Percentiles rank a stretch among this genome's conserved stretches.
These are phyloP conservation scores for Aphelinus atriplicis DNA, from an alignment of 1,140 invertebrate species.

Conservation along the genomic window DNA sequence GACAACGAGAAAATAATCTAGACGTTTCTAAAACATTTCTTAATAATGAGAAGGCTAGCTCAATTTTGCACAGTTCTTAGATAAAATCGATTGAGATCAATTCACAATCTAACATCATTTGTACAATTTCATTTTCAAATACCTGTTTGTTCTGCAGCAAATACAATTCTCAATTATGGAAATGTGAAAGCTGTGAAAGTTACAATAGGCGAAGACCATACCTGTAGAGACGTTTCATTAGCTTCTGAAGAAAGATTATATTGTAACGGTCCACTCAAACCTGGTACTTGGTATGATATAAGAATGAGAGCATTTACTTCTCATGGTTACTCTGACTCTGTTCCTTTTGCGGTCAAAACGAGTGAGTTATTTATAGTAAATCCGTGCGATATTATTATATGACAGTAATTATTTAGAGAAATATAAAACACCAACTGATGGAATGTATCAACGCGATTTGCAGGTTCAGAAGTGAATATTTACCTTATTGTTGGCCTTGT, in stretches of 20 bases:
- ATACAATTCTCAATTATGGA: slow-evolving; percentile 48
- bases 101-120: no score
- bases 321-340: slow-evolving; percentile 58
- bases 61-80: no score
- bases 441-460: background rate
- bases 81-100: no score
- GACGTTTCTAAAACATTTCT: no score
- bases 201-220: slow-evolving; percentile 48
- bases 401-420: background rate
- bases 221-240: slow-evolving; percentile 48
- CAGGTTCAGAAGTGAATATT: slow-evolving; percentile 54
- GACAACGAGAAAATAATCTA: no score
- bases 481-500: slow-evolving; percentile 51
- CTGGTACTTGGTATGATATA: slow-evolving; percentile 63
- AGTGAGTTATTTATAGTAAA: background rate
- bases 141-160: slow-evolving; percentile 31
- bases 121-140: no score
- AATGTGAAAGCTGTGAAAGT: slow-evolving; percentile 51
- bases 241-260: slow-evolving; percentile 46
- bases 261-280: slow-evolving; percentile 65
- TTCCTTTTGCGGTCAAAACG: background rate
- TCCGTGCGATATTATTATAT: background rate
- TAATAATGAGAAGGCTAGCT: no score
- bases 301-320: slow-evolving; percentile 65
- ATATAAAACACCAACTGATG: no score